These are phyloP conservation scores for human (Homo sapiens) DNA, from an alignment of 2,113 vertebrate genomes.

Conservation along the genomic window GRCh38 chr1:169838001-169838500, in stretches of 20 bases:
- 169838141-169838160: too few relatives aligned
- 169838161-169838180: too few relatives aligned
- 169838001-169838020: too few relatives aligned
- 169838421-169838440: background rate
- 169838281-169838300: background rate
- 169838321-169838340: conserved; percentile 6
- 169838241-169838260: background rate
- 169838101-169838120: too few relatives aligned
- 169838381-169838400: background rate
- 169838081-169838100: too few relatives aligned
- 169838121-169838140: too few relatives aligned
- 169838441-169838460: background rate
- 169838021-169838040: too few relatives aligned
- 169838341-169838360: background rate
- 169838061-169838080: too few relatives aligned
- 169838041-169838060: too few relatives aligned
- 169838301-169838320: background rate
- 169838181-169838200: too few relatives aligned
- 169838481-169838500: too few relatives aligned
- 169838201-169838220: too few relatives aligned
- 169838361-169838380: background rate
- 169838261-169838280: conserved; percentile 42
- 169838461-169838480: background rate
- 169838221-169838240: background rate
- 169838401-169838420: background rate